Evolutionary conservation across 2,797 vertebrate species (phyloP).

Genomic region (Telmatherina bonti): DNA sequence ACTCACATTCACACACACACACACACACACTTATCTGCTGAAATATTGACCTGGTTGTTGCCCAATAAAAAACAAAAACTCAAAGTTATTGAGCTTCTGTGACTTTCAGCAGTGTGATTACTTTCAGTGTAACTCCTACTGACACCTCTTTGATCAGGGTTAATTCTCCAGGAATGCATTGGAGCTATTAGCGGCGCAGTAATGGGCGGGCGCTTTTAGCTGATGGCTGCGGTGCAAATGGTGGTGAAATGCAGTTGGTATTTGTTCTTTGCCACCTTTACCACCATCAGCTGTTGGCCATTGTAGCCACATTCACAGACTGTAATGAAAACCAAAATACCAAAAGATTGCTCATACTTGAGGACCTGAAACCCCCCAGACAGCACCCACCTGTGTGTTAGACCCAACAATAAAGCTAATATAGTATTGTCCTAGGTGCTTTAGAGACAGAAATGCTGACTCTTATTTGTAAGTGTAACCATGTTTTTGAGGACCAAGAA

Average conservation of each 20-base stretch:
- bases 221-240: conserved; percentile 82
- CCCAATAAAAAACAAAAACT: conserved; percentile 3
- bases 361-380: conserved; percentile 11
- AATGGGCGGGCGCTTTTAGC: conserved; percentile 64
- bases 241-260: conserved; percentile 73
- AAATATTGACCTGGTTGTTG: background rate
- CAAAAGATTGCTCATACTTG: conserved; percentile 24
- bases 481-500: conserved; percentile 4
- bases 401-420: background rate
- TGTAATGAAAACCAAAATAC: conserved; percentile 58
- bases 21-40: background rate
- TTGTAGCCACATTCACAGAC: conserved; percentile 76
- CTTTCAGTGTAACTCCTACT: conserved; percentile 11
- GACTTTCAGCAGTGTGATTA: background rate
- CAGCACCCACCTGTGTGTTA: background rate
- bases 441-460: too few relatives aligned
- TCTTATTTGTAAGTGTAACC: too few relatives aligned
- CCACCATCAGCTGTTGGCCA: conserved; percentile 75
- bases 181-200: conserved; percentile 73
- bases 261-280: conserved; percentile 73
- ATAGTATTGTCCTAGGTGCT: background rate
- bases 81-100: background rate
- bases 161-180: conserved; percentile 70
- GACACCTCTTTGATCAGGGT: conserved; percentile 47
- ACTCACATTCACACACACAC: background rate